phyloP scores from a whole-genome alignment of 2,888 invertebrate species.

The Agriopis marginaria region DNA sequence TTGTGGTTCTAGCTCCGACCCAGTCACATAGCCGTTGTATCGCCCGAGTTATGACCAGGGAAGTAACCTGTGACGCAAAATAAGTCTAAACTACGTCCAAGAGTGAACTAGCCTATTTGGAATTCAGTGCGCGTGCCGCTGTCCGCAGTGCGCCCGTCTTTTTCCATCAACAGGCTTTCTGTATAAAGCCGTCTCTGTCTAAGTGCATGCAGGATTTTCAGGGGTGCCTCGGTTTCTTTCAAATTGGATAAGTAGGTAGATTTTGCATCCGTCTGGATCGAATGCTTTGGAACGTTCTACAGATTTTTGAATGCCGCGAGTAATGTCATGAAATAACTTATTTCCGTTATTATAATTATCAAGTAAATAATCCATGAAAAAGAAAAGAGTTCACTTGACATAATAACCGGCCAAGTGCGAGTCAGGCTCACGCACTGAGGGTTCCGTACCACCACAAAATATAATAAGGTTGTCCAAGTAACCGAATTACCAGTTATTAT shows the following conservation, averaged over 20 bases:
- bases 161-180: constrained; percentile 48
- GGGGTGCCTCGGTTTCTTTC: constrained; percentile 69
- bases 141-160: constrained; percentile 72
- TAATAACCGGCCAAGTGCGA: no score
- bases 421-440: no score
- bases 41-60: constrained; percentile 45
- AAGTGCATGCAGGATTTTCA: constrained; percentile 74
- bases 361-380: background rate
- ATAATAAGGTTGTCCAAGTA: no score
- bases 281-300: constrained; percentile 32
- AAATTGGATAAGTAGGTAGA: constrained; percentile 60
- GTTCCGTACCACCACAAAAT: no score
- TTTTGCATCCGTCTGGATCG: constrained; percentile 63
- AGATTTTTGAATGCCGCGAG: constrained; percentile 11
- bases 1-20: background rate
- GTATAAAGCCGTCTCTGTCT: constrained; percentile 55
- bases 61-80: constrained; percentile 58
- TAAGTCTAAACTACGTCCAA: constrained; percentile 55
- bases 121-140: constrained; percentile 76
- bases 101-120: constrained; percentile 64
- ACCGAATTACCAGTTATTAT: no score
- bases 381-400: background rate
- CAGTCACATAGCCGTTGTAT: constrained; percentile 23
- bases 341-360: background rate
- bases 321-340: background rate